Conservation (phyloP, 2,113 vertebrate species). For the Esox niger region DNA sequence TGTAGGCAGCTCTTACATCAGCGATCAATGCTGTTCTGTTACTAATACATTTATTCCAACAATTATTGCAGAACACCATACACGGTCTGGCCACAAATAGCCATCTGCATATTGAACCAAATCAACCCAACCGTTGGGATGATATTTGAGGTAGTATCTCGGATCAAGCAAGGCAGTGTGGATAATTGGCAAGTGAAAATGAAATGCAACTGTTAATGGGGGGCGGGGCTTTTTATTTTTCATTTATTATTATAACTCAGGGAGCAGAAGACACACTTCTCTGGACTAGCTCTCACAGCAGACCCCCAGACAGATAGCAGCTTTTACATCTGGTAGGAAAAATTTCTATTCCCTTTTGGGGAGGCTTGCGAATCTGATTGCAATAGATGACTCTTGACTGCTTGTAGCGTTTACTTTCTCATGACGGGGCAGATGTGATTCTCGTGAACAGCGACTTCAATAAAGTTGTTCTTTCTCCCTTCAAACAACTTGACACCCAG, state of each 20-base stretch:
- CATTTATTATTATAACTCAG: conserved; percentile 8
- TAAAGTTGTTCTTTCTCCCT: neutral
- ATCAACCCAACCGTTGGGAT: neutral
- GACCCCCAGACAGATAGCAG: neutral
- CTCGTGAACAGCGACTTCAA: neutral
- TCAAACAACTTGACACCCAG: too few relatives aligned
- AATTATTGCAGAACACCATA: too few relatives aligned
- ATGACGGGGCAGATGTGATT: too few relatives aligned
- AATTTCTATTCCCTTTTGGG: too few relatives aligned
- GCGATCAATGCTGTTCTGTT: neutral
- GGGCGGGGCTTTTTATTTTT: conserved; percentile 10
- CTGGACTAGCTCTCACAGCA: conserved; percentile 16
- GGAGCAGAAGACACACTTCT: neutral
- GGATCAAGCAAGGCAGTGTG: conserved; percentile 7
- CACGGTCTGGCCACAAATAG: neutral
- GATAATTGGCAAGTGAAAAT: conserved; percentile 10
- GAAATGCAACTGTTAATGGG: neutral
- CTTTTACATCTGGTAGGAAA: too few relatives aligned
- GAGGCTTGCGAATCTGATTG: too few relatives aligned
- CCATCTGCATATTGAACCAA: neutral
- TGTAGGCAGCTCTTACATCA: neutral
- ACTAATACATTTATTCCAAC: neutral
- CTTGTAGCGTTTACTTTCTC: too few relatives aligned
- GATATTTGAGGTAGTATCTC: too few relatives aligned
- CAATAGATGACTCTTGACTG: too few relatives aligned